Evolutionary conservation across 2,113 vertebrate species (phyloP).

Genomic region (Podarcis raffonei): DNA sequence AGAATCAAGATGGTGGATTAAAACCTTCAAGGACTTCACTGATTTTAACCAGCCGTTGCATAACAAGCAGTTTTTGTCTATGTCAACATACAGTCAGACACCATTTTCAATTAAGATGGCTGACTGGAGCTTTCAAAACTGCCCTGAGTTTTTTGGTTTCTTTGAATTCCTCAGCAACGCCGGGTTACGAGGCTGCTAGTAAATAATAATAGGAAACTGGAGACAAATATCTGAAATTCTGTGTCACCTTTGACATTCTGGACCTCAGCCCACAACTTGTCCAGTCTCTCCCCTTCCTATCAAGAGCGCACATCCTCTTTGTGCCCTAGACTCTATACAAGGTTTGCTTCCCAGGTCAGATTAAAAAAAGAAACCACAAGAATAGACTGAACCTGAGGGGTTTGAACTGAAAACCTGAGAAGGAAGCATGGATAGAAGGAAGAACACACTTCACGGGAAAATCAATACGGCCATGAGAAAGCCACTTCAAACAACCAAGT

Average conservation of each 20-base stretch:
- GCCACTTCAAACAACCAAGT: background rate
- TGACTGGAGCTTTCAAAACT: too few species aligned
- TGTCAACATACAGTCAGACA: too few species aligned
- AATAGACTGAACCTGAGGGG: background rate
- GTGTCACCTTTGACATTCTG: background rate
- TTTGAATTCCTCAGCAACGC: too few species aligned
- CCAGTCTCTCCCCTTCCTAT: background rate
- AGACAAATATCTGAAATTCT: background rate
- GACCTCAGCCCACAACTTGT: background rate
- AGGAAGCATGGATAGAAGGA: background rate
- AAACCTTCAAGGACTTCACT: too few species aligned
- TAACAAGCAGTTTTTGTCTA: too few species aligned
- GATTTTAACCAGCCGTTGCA: too few species aligned
- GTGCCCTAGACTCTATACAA: background rate
- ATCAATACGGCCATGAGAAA: background rate
- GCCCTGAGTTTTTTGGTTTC: too few species aligned
- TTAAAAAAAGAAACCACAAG: background rate
- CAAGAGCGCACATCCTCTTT: background rate
- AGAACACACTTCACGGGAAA: background rate
- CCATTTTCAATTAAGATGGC: too few species aligned
- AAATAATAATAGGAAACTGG: background rate
- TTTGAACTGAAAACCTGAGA: background rate
- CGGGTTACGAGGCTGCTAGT: too few species aligned
- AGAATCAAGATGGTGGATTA: too few species aligned
- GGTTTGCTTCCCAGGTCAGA: background rate